These are phyloP conservation scores for Mugil cephalus DNA, from an alignment of 2,113 vertebrate genomes.

Conservation along the genomic window DNA sequence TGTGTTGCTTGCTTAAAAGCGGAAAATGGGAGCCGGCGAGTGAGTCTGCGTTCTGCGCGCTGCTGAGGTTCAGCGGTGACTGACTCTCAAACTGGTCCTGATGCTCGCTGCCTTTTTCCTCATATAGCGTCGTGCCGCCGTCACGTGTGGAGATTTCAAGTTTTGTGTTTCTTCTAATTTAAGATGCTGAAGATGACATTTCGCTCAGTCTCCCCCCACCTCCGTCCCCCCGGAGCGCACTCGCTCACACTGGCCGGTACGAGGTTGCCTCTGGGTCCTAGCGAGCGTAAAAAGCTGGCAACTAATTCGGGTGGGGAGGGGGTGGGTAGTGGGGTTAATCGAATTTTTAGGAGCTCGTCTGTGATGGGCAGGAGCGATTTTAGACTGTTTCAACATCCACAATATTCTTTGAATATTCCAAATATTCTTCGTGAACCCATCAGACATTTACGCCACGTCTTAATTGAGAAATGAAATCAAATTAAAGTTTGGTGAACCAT, in stretches of 20 bases:
- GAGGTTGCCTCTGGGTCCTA: conserved; percentile 79
- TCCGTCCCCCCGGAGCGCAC: background rate
- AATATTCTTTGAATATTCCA: background rate
- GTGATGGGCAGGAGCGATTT: background rate
- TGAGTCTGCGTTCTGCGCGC: conserved; percentile 65
- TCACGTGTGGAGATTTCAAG: conserved; percentile 83
- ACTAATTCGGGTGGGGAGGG: background rate
- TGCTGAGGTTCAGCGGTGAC: conserved; percentile 71
- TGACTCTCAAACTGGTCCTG: conserved; percentile 82
- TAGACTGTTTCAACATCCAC: background rate
- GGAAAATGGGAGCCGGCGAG: conserved; percentile 43
- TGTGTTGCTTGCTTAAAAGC: conserved; percentile 48
- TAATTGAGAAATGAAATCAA: background rate
- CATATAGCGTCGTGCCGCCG: conserved; percentile 80
- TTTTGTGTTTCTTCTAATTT: conserved; percentile 72
- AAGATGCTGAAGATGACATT: conserved; percentile 81
- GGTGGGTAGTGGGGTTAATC: no score
- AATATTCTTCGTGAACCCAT: background rate
- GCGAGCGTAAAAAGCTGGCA: conserved; percentile 51
- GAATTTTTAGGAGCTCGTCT: background rate
- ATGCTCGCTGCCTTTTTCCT: conserved; percentile 83
- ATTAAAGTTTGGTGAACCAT: conserved; percentile 17
- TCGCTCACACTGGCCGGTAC: conserved; percentile 50
- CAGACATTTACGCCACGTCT: background rate
- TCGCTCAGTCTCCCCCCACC: conserved; percentile 4